A percentile compares a stretch with the other conserved stretches of the same genome.
Evolutionary conservation across 2,797 vertebrate genomes (phyloP).

Genomic region (Callimico goeldii): DNA sequence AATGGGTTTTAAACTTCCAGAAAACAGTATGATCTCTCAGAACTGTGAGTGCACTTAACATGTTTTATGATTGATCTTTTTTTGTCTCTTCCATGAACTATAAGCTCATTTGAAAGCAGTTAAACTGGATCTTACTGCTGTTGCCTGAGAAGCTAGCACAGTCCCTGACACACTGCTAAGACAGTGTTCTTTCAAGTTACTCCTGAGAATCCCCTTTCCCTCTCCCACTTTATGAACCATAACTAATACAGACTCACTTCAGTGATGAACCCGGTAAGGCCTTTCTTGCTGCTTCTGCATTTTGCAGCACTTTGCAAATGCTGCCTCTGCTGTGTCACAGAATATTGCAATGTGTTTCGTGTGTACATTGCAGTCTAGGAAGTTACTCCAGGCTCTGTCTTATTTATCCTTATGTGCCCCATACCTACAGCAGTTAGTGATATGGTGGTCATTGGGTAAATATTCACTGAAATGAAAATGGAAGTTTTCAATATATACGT

Average conservation of each 20-base stretch:
- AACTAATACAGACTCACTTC: neutral
- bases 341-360: neutral
- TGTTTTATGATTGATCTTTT: neutral
- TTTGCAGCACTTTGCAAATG: neutral
- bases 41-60: neutral
- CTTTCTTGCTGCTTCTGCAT: neutral
- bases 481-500: neutral
- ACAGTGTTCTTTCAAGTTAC: neutral
- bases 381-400: neutral
- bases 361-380: neutral
- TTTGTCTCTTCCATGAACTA: neutral
- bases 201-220: neutral
- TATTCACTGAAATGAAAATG: neutral
- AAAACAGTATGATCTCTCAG: neutral
- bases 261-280: neutral
- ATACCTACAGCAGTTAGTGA: no score
- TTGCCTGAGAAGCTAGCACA: neutral
- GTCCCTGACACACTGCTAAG: neutral
- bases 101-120: neutral
- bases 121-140: neutral
- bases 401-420: neutral
- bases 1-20: neutral
- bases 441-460: neutral
- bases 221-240: neutral
- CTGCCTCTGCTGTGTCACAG: neutral